Evolutionary conservation across 2,888 invertebrate species (phyloP), one percentile per base, ranked within the genome.

Genomic region (Idaea aversata): DNA sequence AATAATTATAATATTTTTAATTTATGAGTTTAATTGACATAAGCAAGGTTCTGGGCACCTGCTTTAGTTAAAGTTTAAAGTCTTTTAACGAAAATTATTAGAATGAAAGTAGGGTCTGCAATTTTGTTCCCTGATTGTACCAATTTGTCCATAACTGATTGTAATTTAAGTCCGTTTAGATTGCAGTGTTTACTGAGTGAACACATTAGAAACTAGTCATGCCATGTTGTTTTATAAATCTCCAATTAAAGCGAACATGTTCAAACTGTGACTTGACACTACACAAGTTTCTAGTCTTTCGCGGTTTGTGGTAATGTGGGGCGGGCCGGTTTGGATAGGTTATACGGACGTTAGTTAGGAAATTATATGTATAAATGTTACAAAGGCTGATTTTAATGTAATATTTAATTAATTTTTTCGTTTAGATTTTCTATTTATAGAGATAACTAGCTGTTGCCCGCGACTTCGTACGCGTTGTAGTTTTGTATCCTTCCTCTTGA

Each of bases 381-480:
- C 80, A 85, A 91, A 91, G 90, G 88, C 90, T 90, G 90, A 90
- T 86, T 86, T 87, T 85, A 83, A 81, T 76, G 78, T 79, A 81
- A 83, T 82, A 79, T 83, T 82, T 80, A 80, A 77, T 78, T 76
- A 71, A 76, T 78, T 79, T 73, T 75, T 74, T 73, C 72, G 73
- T 75, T 73, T 72, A 69, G 72, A 73, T 70, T 70, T 61, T 73
- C 69, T 75, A 75, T 72, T 74, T 74, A 73, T 68, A 61, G 59
- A 61, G 57, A 13, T 67, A 63, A 65, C 25, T 25, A 25, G 25
- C 25, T 25, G 25, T 25, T 25, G 25, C 25, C 25, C 25, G 25
- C 25, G 25, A 3, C 25, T 25, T 25, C 25, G 25, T 25, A 25
- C 25, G 25, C 25, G 25, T 25, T 1, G 25, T 25, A 25, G 25